Percentiles rank a stretch among this genome's conserved stretches.
Evolutionary conservation across 92 coral and sea anemone species (phyloP).

Genomic region (Palythoa caribaeorum): DNA sequence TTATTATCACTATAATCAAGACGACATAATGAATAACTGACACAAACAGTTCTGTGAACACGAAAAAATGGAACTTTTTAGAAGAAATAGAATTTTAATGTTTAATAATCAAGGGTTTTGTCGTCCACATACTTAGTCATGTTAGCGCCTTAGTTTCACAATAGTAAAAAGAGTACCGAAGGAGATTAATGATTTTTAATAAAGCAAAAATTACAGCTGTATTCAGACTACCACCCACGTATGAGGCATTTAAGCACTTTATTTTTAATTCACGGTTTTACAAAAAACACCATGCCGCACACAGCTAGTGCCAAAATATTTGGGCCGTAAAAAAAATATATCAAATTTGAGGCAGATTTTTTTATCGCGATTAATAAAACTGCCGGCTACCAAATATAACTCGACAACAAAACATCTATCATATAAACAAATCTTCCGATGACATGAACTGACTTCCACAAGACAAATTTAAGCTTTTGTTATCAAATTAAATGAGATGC

Average conservation of each 20-base stretch:
- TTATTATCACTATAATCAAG: too few relatives aligned
- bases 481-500: not conserved
- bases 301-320: not conserved
- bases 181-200: conserved; percentile 6
- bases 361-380: not conserved
- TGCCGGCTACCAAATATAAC: not conserved
- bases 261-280: not conserved
- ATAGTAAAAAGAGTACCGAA: not conserved
- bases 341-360: not conserved
- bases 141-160: not conserved
- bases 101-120: not conserved
- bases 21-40: too few relatives aligned
- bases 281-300: not conserved
- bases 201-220: not conserved
- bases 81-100: not conserved
- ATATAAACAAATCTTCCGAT: not conserved
- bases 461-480: not conserved
- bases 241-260: not conserved
- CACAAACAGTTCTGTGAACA: too few relatives aligned
- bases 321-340: not conserved
- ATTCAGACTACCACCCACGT: not conserved
- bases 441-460: not conserved
- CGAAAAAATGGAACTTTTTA: not conserved
- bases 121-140: conserved; percentile 1
- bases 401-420: not conserved